A percentile compares a stretch with the other conserved stretches of the same genome.
Evolutionary conservation across 1,140 invertebrate genomes (phyloP).

Genomic region (Cheumatopsyche charites): DNA sequence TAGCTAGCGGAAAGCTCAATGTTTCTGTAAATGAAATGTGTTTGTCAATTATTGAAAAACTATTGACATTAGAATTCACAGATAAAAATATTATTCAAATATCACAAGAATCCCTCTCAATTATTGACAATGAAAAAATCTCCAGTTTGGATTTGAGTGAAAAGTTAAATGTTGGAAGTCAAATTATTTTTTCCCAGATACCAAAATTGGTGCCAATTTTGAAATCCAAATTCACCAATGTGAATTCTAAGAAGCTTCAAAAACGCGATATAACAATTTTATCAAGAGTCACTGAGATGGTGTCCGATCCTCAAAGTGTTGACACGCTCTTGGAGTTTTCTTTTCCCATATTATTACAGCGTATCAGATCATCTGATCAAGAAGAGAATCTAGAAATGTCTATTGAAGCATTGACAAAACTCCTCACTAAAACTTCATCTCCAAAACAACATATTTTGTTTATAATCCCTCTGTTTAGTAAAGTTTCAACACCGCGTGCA

Average conservation of each 20-base stretch:
- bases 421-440: constrained; percentile 71
- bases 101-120: constrained; percentile 53
- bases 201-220: constrained; percentile 74
- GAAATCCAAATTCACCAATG: constrained; percentile 66
- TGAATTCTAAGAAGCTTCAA: constrained; percentile 65
- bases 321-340: constrained; percentile 72
- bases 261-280: constrained; percentile 79
- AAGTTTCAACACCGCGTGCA: constrained; percentile 63
- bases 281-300: constrained; percentile 76
- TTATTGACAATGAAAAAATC: constrained; percentile 47
- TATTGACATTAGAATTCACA: constrained; percentile 71
- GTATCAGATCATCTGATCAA: constrained; percentile 68
- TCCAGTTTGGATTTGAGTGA: constrained; percentile 52
- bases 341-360: constrained; percentile 75
- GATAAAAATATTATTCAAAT: constrained; percentile 57
- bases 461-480: constrained; percentile 70
- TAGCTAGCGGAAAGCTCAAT: constrained; percentile 71
- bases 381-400: constrained; percentile 67
- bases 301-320: constrained; percentile 69
- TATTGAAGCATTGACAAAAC: constrained; percentile 70
- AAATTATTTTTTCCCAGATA: constrained; percentile 76
- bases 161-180: constrained; percentile 73
- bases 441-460: constrained; percentile 70
- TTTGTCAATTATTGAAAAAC: constrained; percentile 78
- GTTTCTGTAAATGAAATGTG: constrained; percentile 71